These are phyloP conservation scores for Musca domestica DNA, from an alignment of 1,140 invertebrate genomes.

Conservation along the genomic window DNA sequence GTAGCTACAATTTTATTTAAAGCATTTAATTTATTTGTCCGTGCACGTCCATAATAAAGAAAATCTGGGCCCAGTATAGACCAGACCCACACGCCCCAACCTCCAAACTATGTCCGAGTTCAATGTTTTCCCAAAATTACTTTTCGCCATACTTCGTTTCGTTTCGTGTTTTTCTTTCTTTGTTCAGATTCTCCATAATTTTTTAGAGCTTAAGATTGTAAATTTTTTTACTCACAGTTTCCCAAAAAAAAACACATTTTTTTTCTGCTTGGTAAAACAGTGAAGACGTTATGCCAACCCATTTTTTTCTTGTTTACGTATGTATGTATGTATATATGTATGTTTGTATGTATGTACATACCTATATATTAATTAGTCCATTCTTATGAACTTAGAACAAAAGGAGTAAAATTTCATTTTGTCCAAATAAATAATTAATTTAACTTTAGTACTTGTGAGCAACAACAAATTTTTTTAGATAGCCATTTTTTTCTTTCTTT, in stretches of 20 bases:
- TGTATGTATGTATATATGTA: too few relatives aligned
- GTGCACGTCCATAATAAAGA: neutral
- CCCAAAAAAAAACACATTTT: neutral
- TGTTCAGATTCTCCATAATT: neutral
- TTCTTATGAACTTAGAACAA: too few relatives aligned
- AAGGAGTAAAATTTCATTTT: too few relatives aligned
- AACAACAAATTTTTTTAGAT: too few relatives aligned
- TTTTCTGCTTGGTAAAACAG: constrained; percentile 10
- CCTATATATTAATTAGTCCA: too few relatives aligned
- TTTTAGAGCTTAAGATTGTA: neutral
- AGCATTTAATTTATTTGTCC: constrained; percentile 21
- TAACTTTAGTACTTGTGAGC: too few relatives aligned
- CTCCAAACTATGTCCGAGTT: neutral
- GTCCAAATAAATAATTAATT: too few relatives aligned
- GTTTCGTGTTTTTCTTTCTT: neutral
- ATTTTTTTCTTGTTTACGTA: too few relatives aligned
- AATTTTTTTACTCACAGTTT: neutral
- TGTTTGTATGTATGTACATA: too few relatives aligned
- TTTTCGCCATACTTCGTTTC: neutral
- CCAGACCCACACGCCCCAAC: neutral
- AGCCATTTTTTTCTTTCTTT: too few relatives aligned
- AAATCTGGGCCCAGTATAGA: neutral
- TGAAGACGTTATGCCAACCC: constrained; percentile 7
- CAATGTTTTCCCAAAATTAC: neutral
- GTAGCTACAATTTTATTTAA: constrained; percentile 10